Conservation (phyloP, 2,113 vertebrate genomes). For the Centropristis striata region DNA sequence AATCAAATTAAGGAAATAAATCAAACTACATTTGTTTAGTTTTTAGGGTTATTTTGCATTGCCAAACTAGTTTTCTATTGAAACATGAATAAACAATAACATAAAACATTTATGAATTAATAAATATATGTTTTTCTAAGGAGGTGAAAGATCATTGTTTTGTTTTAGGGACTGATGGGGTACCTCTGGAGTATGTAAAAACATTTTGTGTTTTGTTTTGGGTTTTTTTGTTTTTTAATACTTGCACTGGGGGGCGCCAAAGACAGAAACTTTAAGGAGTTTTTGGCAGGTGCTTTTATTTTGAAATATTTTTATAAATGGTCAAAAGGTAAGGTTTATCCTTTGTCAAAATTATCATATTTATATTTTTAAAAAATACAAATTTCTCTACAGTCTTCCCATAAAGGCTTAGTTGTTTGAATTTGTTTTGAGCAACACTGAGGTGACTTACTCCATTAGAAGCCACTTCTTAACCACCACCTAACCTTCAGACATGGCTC, state of each 20-base stretch:
- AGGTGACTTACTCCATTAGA: background rate
- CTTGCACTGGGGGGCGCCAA: background rate
- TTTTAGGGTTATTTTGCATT: background rate
- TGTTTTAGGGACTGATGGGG: background rate
- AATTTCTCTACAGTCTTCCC: background rate
- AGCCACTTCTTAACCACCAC: background rate
- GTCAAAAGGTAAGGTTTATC: background rate
- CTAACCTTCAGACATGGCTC: background rate
- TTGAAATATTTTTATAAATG: background rate
- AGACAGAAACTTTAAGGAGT: background rate
- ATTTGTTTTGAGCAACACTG: background rate
- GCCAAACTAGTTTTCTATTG: background rate
- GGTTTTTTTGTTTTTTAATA: background rate
- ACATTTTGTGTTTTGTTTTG: no score
- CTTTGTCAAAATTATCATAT: background rate
- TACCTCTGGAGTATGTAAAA: background rate
- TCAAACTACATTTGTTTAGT: background rate
- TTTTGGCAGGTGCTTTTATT: background rate
- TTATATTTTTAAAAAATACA: background rate
- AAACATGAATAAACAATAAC: background rate
- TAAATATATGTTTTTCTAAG: background rate
- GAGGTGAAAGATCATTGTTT: no score
- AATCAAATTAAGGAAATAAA: background rate
- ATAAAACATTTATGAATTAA: background rate
- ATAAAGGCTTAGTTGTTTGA: background rate